A percentile compares a stretch with the other conserved stretches of the same genome.
These are phyloP conservation scores for Agapornis roseicollis DNA, from an alignment of 2,113 vertebrate species.

Conservation along the genomic window DNA sequence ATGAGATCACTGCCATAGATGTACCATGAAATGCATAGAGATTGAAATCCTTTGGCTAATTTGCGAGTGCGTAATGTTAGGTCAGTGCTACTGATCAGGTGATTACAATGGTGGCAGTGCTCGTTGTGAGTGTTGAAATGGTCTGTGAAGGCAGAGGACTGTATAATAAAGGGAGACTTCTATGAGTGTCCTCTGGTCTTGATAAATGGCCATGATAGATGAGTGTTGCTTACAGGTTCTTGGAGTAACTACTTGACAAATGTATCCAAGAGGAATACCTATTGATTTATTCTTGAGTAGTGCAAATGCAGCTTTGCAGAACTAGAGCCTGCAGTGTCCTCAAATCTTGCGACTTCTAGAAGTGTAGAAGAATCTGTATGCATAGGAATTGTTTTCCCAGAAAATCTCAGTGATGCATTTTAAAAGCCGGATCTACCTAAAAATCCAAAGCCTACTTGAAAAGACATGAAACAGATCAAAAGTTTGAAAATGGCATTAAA, in stretches of 20 bases:
- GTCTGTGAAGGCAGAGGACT: not conserved
- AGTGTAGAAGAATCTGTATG: not conserved
- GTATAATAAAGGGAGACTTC: not conserved
- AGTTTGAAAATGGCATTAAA: not conserved
- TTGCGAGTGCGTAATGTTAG: fast-evolving
- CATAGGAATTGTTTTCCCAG: not conserved
- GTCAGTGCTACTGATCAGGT: not conserved
- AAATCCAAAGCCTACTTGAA: not conserved
- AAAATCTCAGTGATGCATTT: not conserved
- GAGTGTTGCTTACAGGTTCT: not conserved
- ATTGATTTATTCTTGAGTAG: not conserved
- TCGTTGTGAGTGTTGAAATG: not conserved
- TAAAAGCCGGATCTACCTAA: not conserved
- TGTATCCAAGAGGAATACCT: not conserved
- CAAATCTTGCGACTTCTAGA: not conserved
- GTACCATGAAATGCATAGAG: not conserved
- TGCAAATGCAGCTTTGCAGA: not conserved
- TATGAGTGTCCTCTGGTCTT: not conserved
- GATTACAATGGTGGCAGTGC: not conserved
- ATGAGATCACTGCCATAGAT: not conserved
- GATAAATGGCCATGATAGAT: not conserved
- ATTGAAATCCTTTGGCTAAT: not conserved
- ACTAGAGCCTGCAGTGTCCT: not conserved
- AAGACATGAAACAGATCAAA: not conserved
- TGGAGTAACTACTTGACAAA: not conserved